A percentile compares a stretch with the other conserved stretches of the same genome.
These are phyloP conservation scores for Mustela nigripes DNA, from an alignment of 2,113 vertebrate genomes.

Conservation along the genomic window DNA sequence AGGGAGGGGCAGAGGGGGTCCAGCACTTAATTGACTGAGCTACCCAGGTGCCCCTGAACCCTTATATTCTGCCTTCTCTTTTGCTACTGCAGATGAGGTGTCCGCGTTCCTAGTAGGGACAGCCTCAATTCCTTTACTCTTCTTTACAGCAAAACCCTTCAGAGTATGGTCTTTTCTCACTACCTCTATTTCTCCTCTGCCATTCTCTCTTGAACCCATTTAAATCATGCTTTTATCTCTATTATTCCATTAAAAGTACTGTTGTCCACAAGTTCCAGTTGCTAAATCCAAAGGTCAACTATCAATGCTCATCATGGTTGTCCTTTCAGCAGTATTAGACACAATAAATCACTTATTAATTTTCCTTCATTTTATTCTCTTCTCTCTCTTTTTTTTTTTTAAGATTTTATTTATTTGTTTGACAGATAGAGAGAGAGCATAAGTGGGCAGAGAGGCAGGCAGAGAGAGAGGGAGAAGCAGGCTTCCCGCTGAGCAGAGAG, in stretches of 20 bases:
- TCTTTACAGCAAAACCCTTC: background rate
- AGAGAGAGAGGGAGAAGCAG: too few relatives aligned
- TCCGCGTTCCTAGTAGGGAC: background rate
- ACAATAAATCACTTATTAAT: background rate
- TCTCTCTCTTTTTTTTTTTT: background rate
- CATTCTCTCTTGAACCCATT: background rate
- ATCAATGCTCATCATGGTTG: background rate
- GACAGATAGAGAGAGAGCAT: too few relatives aligned
- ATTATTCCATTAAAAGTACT: background rate
- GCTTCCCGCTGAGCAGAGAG: too few relatives aligned
- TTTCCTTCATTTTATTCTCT: background rate
- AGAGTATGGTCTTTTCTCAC: background rate
- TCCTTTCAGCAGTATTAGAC: background rate
- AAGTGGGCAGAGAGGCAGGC: too few relatives aligned
- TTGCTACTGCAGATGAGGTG: background rate
- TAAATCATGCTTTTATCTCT: background rate
- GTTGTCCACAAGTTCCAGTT: background rate
- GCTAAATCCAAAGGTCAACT: background rate
- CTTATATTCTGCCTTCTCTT: background rate
- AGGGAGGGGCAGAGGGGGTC: background rate
- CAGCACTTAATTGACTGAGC: background rate
- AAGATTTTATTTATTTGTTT: background rate
- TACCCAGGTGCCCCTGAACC: background rate
- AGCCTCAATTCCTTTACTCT: background rate
- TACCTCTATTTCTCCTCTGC: background rate